Evolutionary conservation across 1,140 invertebrate species (phyloP).

Genomic region (Trissolcus basalis): DNA sequence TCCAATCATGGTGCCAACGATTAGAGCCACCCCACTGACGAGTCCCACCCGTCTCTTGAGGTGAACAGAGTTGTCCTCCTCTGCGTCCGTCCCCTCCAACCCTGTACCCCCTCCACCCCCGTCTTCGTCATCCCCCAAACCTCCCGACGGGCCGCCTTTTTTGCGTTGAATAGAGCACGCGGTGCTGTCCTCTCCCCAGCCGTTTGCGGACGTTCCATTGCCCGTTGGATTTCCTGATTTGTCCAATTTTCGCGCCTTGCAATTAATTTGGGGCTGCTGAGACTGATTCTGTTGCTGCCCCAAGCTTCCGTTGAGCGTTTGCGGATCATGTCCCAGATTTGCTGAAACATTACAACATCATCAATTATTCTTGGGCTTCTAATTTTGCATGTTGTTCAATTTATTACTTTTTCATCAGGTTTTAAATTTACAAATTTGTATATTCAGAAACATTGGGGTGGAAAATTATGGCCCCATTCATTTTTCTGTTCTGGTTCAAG

Average conservation of each 20-base stretch:
- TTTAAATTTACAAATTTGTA: too few relatives aligned
- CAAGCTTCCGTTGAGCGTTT: slow-evolving; percentile 59
- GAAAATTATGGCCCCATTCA: too few relatives aligned
- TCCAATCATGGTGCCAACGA: slow-evolving; percentile 96
- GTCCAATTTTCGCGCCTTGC: slow-evolving; percentile 29
- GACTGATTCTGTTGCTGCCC: slow-evolving; percentile 56
- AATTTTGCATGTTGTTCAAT: background rate
- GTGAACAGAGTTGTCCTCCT: slow-evolving; percentile 95
- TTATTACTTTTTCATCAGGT: background rate
- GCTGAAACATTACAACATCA: slow-evolving; percentile 43
- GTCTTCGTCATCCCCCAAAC: slow-evolving; percentile 72
- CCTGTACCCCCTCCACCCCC: slow-evolving; percentile 73
- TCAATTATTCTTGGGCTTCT: too few relatives aligned
- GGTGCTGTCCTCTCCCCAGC: slow-evolving; percentile 56
- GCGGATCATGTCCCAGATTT: slow-evolving; percentile 70
- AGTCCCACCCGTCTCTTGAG: slow-evolving; percentile 98
- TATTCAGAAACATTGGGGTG: too few relatives aligned
- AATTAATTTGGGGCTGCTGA: slow-evolving; percentile 44
- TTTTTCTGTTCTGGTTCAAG: background rate
- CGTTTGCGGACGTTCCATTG: slow-evolving; percentile 44
- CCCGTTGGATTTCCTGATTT: slow-evolving; percentile 45
- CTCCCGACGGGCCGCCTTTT: slow-evolving; percentile 63
- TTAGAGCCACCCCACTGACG: slow-evolving; percentile 98
- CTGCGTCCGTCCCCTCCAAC: slow-evolving; percentile 93
- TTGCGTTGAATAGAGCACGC: slow-evolving; percentile 60